A percentile compares a stretch with the other conserved stretches of the same genome.
These are phyloP conservation scores for Abscondita cerata DNA, from an alignment of 2,888 invertebrate genomes.

Conservation along the genomic window DNA sequence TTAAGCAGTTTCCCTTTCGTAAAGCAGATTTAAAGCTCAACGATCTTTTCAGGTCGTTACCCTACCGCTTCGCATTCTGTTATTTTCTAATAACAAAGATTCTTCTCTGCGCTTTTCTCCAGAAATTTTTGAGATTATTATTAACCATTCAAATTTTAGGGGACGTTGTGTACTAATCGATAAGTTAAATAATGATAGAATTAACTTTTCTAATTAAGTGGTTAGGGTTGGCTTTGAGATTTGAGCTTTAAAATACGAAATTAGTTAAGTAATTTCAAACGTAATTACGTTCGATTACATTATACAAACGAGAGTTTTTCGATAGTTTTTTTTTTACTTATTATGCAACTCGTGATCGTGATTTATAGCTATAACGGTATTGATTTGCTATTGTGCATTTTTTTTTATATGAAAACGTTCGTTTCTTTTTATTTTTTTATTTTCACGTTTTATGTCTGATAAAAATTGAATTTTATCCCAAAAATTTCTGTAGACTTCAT, in stretches of 20 bases:
- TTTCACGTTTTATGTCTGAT: no score
- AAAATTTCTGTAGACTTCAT: no score
- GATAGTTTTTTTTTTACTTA: no score
- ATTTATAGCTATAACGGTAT: no score
- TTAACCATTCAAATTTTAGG: background rate
- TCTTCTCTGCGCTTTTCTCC: slow-evolving; percentile 6
- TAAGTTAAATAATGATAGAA: background rate
- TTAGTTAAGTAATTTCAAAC: background rate
- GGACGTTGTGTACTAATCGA: background rate
- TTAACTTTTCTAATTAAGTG: background rate
- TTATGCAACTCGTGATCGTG: no score
- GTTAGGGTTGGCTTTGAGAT: background rate
- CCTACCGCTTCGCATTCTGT: slow-evolving; percentile 10
- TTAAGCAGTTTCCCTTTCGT: background rate
- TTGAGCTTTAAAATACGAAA: background rate
- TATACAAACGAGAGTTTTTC: no score
- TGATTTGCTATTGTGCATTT: no score
- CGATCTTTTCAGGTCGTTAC: slow-evolving; percentile 9
- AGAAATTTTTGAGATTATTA: slow-evolving; percentile 7
- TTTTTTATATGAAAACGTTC: no score
- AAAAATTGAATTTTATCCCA: no score
- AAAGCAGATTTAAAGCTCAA: slow-evolving; percentile 2
- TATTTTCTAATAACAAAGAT: slow-evolving; percentile 14
- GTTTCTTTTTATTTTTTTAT: no score
- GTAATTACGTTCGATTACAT: no score